phyloP scores from a whole-genome alignment of 2,888 invertebrate species.

The Andrena hattorfiana region DNA sequence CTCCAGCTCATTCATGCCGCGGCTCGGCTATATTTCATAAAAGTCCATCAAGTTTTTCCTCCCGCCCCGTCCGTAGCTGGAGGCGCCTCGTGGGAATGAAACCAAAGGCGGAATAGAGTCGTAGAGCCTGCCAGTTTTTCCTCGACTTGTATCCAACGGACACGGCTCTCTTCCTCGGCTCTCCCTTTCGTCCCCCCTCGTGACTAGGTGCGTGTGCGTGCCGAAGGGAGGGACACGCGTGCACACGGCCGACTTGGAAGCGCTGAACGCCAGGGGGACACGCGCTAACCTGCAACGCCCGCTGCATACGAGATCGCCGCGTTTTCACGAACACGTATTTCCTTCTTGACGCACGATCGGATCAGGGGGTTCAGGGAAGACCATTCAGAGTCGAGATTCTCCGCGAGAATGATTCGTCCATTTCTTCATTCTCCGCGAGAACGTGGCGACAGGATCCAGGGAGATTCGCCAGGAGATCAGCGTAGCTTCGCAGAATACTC shows the following conservation, averaged over 20 bases:
- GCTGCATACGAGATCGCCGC: slow-evolving; percentile 77
- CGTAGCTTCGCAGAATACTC: neutral
- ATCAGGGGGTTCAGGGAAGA: slow-evolving; percentile 27
- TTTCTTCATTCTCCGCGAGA: neutral
- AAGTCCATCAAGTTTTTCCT: slow-evolving; percentile 47
- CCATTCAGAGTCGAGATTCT: slow-evolving; percentile 1
- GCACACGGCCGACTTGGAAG: slow-evolving; percentile 51
- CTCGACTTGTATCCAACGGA: slow-evolving; percentile 26
- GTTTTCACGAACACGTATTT: slow-evolving; percentile 61
- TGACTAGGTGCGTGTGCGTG: slow-evolving; percentile 33
- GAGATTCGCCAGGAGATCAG: neutral
- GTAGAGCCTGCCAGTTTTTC: slow-evolving; percentile 65
- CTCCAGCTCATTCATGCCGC: neutral
- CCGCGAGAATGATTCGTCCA: slow-evolving; percentile 14
- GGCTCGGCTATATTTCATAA: slow-evolving; percentile 42
- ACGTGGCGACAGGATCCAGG: neutral
- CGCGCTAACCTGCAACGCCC: slow-evolving; percentile 79
- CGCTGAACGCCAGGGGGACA: slow-evolving; percentile 73
- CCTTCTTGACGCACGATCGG: slow-evolving; percentile 41
- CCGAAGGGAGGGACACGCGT: slow-evolving; percentile 34
- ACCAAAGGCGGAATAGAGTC: slow-evolving; percentile 60
- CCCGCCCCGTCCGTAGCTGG: slow-evolving; percentile 3
- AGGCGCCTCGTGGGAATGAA: slow-evolving; percentile 57
- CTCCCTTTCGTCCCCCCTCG: neutral
- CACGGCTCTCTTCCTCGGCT: slow-evolving; percentile 41